These are phyloP conservation scores for Premnoplex brunnescens DNA, from an alignment of 2,797 vertebrate species.

Conservation along the genomic window DNA sequence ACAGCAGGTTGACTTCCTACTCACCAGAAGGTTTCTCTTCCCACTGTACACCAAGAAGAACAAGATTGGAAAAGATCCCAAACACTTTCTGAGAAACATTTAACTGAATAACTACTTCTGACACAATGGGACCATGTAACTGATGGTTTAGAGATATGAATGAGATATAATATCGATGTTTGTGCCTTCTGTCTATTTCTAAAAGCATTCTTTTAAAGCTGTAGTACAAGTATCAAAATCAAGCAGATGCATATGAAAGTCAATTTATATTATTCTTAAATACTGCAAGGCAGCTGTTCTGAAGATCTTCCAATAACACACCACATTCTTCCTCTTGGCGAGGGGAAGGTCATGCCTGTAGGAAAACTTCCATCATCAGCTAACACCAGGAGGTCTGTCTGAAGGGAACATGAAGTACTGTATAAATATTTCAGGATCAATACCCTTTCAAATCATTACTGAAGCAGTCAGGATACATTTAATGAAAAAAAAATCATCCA, in stretches of 20 bases:
- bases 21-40: slow-evolving; percentile 27
- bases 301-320: not conserved
- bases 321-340: not conserved
- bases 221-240: not conserved
- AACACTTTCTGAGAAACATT: not conserved
- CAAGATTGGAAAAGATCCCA: not conserved
- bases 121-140: not conserved
- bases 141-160: not conserved
- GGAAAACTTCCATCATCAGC: not conserved
- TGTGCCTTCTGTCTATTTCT: not conserved
- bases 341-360: not conserved
- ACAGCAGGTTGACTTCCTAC: slow-evolving; percentile 21
- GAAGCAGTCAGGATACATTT: not conserved
- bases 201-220: not conserved
- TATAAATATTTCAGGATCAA: not conserved
- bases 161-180: not conserved
- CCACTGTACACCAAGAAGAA: not conserved
- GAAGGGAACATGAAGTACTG: not conserved
- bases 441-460: not conserved
- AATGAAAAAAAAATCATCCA: not conserved
- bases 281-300: not conserved
- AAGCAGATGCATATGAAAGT: not conserved
- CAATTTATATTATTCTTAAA: not conserved
- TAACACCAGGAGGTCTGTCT: not conserved
- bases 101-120: not conserved